A percentile compares a stretch with the other conserved stretches of the same genome.
These are phyloP conservation scores for Ornithorhynchus anatinus DNA, from an alignment of 2,113 vertebrate species.

Conservation along the genomic window DNA sequence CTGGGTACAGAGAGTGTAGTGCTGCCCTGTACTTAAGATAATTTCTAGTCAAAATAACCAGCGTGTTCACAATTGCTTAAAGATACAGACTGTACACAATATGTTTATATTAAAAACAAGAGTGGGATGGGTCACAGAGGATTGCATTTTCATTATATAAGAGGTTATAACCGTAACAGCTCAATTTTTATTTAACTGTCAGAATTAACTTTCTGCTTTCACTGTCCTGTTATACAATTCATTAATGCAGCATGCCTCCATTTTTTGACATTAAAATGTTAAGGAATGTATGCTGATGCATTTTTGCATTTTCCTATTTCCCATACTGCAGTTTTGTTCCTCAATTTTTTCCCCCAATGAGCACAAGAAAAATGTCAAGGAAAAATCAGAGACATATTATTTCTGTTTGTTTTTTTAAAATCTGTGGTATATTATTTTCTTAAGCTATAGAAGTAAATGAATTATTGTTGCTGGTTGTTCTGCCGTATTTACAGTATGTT, in stretches of 20 bases:
- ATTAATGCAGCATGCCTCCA: neutral
- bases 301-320: slow-evolving; percentile 51
- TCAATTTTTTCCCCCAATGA: neutral
- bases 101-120: no score
- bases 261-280: slow-evolving; percentile 32
- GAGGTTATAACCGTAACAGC: no score
- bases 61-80: no score
- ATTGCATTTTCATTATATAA: no score
- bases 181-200: no score
- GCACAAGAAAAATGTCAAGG: neutral
- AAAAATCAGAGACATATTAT: slow-evolving; percentile 10
- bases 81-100: no score
- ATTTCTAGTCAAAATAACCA: no score
- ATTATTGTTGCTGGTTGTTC: slow-evolving; percentile 23
- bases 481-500: slow-evolving; percentile 7
- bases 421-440: slow-evolving; percentile 7
- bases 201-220: no score
- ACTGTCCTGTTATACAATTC: no score
- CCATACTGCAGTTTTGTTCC: slow-evolving; percentile 12
- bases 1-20: no score
- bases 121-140: no score
- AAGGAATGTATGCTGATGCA: slow-evolving; percentile 38
- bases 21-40: no score
- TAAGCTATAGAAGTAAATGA: slow-evolving; percentile 16
- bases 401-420: slow-evolving; percentile 46